Evolutionary conservation across 2,888 invertebrate species (phyloP), one percentile per base, ranked within the genome.

Genomic region (Drosophila neutralis): DNA sequence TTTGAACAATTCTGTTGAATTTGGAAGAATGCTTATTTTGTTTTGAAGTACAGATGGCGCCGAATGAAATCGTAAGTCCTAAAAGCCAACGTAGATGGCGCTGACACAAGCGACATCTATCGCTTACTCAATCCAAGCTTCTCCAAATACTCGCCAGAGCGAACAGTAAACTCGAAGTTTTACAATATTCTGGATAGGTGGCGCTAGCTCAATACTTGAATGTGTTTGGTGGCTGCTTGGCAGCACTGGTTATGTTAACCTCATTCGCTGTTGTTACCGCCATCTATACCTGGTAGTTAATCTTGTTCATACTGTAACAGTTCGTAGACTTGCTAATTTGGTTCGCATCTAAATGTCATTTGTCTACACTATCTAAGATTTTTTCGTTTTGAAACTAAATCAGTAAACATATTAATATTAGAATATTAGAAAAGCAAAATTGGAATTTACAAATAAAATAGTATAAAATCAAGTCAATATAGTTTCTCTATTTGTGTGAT

Each of bases 231-330:
- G 0, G 1, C 0, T n/a, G 7, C 1, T 15, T 35, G 51, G 31
- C 40, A 54, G 36, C 69, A 65, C 59, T 62, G 8, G 21, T 27
- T 2, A 42, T 15, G 40, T 36, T 21, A 15, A 18, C 11, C 18
- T n/a, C 1, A 13, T 15, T 24, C 0, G 31, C 36, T 4, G 21
- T 5, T 49, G n/a, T 0, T 33, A 36, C 36, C 67, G 74, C 74
- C 75, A 78, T 42, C 75, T 62, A 59, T n/a, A 0, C n/a, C 5
- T 67, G 13, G 24, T 40, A 4, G 7, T 31, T 11, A 24, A 1
- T 2, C 2, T 27, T 27, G 24, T 2, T 24, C 10, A 4, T 10
- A 18, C 15, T 24, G 18, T 35, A 24, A 24, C 21, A 35, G 15
- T 24, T 15, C 24, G 8, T 4, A 1, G 24, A 45, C 0, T 1